phyloP scores from a whole-genome alignment of 2,113 vertebrate genomes.

The Felis chaus region DNA sequence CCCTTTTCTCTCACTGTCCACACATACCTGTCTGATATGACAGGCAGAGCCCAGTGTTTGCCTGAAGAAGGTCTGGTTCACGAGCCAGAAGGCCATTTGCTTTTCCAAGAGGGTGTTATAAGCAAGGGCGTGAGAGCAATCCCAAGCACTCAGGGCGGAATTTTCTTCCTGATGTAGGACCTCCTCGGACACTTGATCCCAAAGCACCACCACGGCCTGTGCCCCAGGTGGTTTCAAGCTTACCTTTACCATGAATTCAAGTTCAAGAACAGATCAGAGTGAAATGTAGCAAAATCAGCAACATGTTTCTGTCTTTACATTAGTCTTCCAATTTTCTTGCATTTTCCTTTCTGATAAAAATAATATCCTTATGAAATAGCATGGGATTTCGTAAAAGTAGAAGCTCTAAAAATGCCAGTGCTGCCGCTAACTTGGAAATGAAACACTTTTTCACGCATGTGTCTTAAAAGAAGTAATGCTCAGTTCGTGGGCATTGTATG shows the following conservation, averaged over 20 bases:
- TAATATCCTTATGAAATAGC: neutral
- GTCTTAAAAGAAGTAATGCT: neutral
- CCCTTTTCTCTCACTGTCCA: fast-evolving
- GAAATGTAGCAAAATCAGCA: neutral
- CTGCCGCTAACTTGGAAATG: neutral
- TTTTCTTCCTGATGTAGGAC: neutral
- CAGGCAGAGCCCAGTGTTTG: too few species aligned
- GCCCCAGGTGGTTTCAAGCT: neutral
- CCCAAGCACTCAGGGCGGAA: neutral
- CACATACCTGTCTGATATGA: neutral
- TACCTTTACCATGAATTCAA: neutral
- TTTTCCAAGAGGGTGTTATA: neutral
- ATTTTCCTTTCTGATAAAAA: neutral
- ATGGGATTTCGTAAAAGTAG: neutral
- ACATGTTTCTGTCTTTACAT: neutral
- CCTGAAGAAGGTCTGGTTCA: neutral
- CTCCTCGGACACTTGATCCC: neutral
- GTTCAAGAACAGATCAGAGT: neutral
- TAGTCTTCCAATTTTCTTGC: neutral
- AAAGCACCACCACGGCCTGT: neutral
- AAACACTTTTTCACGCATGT: neutral
- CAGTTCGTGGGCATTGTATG: neutral
- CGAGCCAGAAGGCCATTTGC: neutral
- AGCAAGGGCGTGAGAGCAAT: neutral
- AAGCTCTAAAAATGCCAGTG: neutral